Evolutionary conservation across 2,888 invertebrate species (phyloP).

Genomic region (Ferdinandea cuprea): DNA sequence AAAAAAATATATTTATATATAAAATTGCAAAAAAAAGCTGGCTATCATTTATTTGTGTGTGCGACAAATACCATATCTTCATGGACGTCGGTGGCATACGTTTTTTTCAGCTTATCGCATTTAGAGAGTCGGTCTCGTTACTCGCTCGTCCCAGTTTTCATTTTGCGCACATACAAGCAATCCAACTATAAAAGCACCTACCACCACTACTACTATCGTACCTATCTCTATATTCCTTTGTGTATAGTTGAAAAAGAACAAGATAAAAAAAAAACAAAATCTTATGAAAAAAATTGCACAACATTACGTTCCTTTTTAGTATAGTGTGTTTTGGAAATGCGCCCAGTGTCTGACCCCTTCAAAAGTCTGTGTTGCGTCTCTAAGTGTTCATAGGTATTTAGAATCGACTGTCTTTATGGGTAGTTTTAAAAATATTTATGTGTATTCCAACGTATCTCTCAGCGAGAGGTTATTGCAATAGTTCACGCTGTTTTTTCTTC

Average conservation of each 20-base stretch:
- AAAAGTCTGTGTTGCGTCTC: slow-evolving; percentile 18
- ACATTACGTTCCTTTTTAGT: slow-evolving; percentile 21
- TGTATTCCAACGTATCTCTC: slow-evolving; percentile 29
- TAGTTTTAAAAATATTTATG: slow-evolving; percentile 13
- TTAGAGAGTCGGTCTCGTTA: slow-evolving; percentile 38
- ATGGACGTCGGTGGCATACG: slow-evolving; percentile 6
- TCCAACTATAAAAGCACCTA: not conserved
- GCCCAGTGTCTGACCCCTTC: slow-evolving; percentile 48
- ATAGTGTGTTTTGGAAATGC: slow-evolving; percentile 39
- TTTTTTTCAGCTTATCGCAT: slow-evolving; percentile 28
- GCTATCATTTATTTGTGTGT: slow-evolving; percentile 22
- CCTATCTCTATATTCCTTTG: not conserved
- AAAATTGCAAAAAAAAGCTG: slow-evolving; percentile 34
- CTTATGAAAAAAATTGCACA: slow-evolving; percentile 27
- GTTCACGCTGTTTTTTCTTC: slow-evolving; percentile 17
- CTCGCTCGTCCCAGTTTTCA: slow-evolving; percentile 37
- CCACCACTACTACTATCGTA: slow-evolving; percentile 9
- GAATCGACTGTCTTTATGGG: slow-evolving; percentile 14
- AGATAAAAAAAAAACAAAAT: not conserved
- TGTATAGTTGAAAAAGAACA: not conserved
- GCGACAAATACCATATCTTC: slow-evolving; percentile 16
- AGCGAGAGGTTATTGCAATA: slow-evolving; percentile 34
- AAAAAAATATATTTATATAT: slow-evolving; percentile 1
- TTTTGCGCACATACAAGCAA: slow-evolving; percentile 14
- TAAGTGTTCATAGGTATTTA: slow-evolving; percentile 29